phyloP scores from a whole-genome alignment of 2,113 vertebrate genomes.

The Falco punctatus region DNA sequence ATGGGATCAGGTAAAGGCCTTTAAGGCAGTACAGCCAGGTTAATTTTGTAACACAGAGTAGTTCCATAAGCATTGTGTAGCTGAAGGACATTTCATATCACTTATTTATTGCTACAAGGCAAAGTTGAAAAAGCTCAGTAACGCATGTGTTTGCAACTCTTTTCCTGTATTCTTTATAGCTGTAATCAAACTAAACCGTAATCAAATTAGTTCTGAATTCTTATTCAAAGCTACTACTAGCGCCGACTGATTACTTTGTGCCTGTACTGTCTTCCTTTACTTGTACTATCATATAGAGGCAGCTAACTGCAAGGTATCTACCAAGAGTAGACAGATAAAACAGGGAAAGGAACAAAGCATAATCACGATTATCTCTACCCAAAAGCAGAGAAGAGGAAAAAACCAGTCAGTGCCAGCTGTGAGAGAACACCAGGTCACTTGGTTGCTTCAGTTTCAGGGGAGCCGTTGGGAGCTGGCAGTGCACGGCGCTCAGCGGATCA shows the following conservation, averaged over 20 bases:
- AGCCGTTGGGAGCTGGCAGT: background rate
- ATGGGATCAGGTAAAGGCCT: background rate
- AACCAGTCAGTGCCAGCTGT: background rate
- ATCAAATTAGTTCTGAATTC: background rate
- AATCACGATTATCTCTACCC: background rate
- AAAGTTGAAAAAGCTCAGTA: background rate
- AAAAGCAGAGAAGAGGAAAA: background rate
- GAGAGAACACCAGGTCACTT: background rate
- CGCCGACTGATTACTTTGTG: background rate
- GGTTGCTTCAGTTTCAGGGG: background rate
- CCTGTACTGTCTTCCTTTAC: background rate
- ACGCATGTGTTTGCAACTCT: background rate
- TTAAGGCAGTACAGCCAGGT: background rate
- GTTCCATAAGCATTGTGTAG: background rate
- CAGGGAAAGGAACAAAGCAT: background rate
- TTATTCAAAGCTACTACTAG: background rate
- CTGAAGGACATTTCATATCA: background rate
- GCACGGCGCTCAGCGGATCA: background rate
- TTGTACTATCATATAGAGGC: background rate
- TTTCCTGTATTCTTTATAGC: background rate
- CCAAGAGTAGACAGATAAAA: background rate
- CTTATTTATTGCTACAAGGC: background rate
- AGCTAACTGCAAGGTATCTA: background rate
- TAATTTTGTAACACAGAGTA: background rate
- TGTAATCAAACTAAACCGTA: background rate